Evolutionary conservation across 2,113 vertebrate species (phyloP).

Genomic region (Nyctereutes procyonoides): DNA sequence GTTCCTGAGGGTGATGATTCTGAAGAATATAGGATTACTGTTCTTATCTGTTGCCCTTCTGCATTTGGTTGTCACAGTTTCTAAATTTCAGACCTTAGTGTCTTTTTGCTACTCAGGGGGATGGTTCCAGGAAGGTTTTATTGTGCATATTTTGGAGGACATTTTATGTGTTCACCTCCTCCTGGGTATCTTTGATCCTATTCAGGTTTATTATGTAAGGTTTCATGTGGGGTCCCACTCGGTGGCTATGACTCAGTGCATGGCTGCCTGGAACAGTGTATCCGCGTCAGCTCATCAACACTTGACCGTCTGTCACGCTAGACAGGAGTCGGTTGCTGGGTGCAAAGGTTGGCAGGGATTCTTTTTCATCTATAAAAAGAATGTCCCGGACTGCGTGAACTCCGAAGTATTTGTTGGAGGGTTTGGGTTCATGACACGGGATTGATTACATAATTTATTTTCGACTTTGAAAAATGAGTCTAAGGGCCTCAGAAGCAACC

Average conservation of each 20-base stretch:
- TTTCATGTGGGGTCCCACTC: neutral
- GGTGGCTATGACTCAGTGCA: slow-evolving; percentile 16
- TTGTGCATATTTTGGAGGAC: neutral
- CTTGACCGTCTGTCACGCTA: slow-evolving; percentile 48
- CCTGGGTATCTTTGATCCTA: neutral
- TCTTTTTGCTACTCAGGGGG: neutral
- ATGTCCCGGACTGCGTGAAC: slow-evolving; percentile 75
- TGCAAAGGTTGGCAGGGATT: slow-evolving; percentile 63
- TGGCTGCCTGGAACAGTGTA: slow-evolving; percentile 1
- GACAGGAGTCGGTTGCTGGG: slow-evolving; percentile 60
- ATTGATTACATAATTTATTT: slow-evolving; percentile 81
- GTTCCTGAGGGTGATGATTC: neutral
- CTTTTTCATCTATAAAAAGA: slow-evolving; percentile 87
- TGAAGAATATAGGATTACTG: neutral
- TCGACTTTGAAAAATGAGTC: slow-evolving; percentile 70
- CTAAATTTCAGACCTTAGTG: neutral
- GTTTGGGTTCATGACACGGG: slow-evolving; percentile 61
- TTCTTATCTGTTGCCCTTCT: neutral
- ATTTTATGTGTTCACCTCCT: neutral
- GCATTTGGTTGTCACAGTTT: neutral
- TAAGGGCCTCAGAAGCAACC: neutral
- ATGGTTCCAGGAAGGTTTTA: neutral
- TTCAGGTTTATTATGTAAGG: neutral
- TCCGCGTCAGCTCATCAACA: slow-evolving; percentile 72
- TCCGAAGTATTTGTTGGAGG: slow-evolving; percentile 81